Evolutionary conservation across 1,140 invertebrate genomes (phyloP).

Genomic region (Drosophila rhopaloa): DNA sequence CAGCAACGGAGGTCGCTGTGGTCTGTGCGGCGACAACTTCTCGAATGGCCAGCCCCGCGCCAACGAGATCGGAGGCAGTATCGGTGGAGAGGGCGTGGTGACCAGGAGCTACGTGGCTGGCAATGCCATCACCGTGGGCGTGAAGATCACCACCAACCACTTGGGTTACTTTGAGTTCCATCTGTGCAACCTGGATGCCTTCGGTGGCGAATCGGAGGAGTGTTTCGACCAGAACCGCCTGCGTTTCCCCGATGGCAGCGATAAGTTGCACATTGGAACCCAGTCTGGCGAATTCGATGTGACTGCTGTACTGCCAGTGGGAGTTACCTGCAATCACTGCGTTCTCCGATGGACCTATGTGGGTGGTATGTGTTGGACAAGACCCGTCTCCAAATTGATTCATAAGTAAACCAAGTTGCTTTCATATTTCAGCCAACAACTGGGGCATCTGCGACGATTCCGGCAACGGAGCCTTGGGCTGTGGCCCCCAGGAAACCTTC

Average conservation of each 20-base stretch:
- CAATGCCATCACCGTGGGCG: slow-evolving; percentile 76
- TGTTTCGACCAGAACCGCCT: slow-evolving; percentile 87
- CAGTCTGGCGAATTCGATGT: slow-evolving; percentile 78
- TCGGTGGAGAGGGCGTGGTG: slow-evolving; percentile 86
- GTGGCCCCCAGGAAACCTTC: slow-evolving; percentile 89
- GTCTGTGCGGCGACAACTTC: slow-evolving; percentile 87
- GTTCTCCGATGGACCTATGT: slow-evolving; percentile 89
- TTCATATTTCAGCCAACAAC: slow-evolving; percentile 84
- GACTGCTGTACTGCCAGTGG: slow-evolving; percentile 85
- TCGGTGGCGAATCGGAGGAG: slow-evolving; percentile 86
- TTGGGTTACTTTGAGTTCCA: slow-evolving; percentile 86
- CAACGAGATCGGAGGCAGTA: slow-evolving; percentile 88
- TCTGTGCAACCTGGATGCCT: slow-evolving; percentile 85
- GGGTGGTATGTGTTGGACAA: slow-evolving; percentile 62
- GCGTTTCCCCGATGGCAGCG: slow-evolving; percentile 85
- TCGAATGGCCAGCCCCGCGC: slow-evolving; percentile 85
- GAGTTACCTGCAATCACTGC: slow-evolving; percentile 88
- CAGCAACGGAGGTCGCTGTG: slow-evolving; percentile 86
- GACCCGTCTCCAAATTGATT: too few species aligned
- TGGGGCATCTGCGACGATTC: slow-evolving; percentile 86
- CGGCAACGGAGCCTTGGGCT: slow-evolving; percentile 85
- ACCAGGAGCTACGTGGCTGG: slow-evolving; percentile 80
- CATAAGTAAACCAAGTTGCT: background rate
- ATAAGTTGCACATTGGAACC: slow-evolving; percentile 59
- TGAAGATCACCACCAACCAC: slow-evolving; percentile 86